Percentiles rank a stretch among this genome's conserved stretches.
Conservation (phyloP, 2,888 invertebrate species). For the Cyaniris semiargus region DNA sequence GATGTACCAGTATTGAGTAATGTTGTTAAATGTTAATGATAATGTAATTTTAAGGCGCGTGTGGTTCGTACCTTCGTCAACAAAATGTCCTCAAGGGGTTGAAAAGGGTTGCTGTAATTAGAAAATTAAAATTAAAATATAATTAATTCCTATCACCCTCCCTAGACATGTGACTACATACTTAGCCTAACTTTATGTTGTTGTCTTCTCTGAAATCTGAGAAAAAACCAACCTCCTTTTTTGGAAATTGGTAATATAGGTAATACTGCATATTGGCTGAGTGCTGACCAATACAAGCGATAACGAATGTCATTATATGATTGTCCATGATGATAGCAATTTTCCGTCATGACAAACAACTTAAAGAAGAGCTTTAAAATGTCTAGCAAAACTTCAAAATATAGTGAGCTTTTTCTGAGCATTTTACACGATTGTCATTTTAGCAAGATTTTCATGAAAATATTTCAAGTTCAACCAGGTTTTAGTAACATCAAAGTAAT, state of each 20-base stretch:
- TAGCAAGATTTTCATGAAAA: not conserved
- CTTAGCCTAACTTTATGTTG: not conserved
- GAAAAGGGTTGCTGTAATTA: slow-evolving; percentile 3
- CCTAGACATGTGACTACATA: not conserved
- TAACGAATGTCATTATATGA: no score
- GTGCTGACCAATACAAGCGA: no score
- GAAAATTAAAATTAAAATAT: not conserved
- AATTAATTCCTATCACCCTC: not conserved
- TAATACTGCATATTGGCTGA: no score
- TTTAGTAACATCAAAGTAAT: not conserved
- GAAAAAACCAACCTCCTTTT: not conserved
- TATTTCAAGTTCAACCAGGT: not conserved
- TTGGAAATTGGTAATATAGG: not conserved
- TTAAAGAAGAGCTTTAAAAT: no score
- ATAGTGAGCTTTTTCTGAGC: no score
- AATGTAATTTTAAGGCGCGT: not conserved
- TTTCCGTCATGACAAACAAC: no score
- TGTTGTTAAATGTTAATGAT: not conserved
- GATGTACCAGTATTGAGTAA: not conserved
- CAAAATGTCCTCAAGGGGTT: not conserved
- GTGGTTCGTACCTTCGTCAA: not conserved
- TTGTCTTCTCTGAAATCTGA: not conserved
- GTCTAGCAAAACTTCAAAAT: no score
- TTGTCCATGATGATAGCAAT: no score
- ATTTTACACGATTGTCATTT: not conserved